Evolutionary conservation across 2,888 invertebrate species (phyloP).

Genomic region (Vandiemenella viatica): DNA sequence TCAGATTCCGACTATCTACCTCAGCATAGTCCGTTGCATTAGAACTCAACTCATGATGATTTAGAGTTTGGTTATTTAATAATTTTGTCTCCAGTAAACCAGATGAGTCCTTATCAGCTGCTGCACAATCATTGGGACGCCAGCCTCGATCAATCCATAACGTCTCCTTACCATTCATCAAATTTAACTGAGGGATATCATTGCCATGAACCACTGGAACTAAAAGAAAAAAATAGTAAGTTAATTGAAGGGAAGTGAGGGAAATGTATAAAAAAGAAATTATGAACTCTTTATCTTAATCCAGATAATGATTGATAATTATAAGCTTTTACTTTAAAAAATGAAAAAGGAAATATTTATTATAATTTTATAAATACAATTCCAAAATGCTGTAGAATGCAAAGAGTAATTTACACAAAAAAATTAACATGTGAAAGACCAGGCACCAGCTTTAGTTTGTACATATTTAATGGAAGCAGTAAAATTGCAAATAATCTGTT

Average conservation of each 20-base stretch:
- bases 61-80: constrained; percentile 31
- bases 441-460: too few relatives aligned
- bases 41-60: constrained; percentile 28
- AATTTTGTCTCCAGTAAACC: constrained; percentile 36
- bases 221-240: constrained; percentile 12
- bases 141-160: constrained; percentile 56
- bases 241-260: neutral
- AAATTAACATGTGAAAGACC: too few relatives aligned
- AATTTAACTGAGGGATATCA: constrained; percentile 29
- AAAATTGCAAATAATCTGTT: too few relatives aligned
- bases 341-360: too few relatives aligned
- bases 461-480: too few relatives aligned
- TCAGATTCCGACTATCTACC: constrained; percentile 43
- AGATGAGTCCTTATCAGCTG: constrained; percentile 46
- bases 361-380: too few relatives aligned
- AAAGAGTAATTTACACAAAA: too few relatives aligned
- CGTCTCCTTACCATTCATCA: constrained; percentile 39
- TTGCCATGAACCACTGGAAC: constrained; percentile 33
- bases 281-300: too few relatives aligned
- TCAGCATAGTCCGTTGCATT: constrained; percentile 45
- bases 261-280: too few relatives aligned
- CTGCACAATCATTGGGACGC: constrained; percentile 39
- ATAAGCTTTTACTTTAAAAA: too few relatives aligned
- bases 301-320: too few relatives aligned
- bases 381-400: too few relatives aligned